Percentiles rank a stretch among this genome's conserved stretches.
Conservation (phyloP, 2,113 vertebrate genomes). For the Larimichthys polyactis region DNA sequence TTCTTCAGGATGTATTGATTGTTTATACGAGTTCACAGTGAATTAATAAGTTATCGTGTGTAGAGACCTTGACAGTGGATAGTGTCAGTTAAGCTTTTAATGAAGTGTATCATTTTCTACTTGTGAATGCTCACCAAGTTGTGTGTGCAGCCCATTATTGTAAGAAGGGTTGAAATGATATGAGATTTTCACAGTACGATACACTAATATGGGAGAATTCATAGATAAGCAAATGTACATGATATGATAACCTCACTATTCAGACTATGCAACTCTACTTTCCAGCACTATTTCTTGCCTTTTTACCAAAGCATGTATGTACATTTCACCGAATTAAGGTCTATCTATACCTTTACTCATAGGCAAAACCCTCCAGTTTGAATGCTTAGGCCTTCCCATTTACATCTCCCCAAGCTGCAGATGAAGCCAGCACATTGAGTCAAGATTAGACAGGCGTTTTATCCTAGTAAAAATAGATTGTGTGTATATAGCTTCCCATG, state of each 20-base stretch:
- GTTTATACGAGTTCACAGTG: conserved; percentile 48
- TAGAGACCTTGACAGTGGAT: background rate
- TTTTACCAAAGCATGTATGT: background rate
- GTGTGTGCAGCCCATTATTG: background rate
- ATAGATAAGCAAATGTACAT: too few relatives aligned
- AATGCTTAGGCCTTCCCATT: background rate
- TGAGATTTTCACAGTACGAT: too few relatives aligned
- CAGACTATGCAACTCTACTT: too few relatives aligned
- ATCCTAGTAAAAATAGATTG: conserved; percentile 16
- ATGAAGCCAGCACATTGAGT: background rate
- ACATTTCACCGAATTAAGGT: background rate
- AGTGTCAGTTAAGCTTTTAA: conserved; percentile 3
- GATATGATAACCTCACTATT: too few relatives aligned
- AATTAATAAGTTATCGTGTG: conserved; percentile 43
- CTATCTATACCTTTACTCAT: background rate
- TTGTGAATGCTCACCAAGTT: too few relatives aligned
- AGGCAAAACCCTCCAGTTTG: background rate
- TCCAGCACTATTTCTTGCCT: background rate
- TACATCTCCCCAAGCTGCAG: conserved; percentile 2
- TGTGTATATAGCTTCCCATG: conserved; percentile 11
- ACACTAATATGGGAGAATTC: too few relatives aligned
- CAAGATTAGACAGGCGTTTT: background rate
- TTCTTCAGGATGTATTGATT: conserved; percentile 59
- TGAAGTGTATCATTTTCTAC: background rate
- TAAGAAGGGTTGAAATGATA: too few relatives aligned